Conservation (phyloP, 2,888 invertebrate species). For the Dione vanillae region DNA sequence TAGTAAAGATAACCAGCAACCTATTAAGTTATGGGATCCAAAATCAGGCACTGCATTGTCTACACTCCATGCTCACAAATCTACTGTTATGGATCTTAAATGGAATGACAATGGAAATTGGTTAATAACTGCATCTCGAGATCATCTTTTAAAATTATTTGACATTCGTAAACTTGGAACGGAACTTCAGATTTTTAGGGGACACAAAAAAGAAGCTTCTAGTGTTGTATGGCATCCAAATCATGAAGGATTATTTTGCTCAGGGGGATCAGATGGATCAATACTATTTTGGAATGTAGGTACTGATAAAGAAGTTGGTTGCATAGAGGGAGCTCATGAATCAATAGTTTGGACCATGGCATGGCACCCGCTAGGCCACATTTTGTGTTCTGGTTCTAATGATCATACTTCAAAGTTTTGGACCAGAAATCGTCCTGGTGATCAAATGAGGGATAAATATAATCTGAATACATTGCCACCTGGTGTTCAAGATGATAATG, state of each 20-base stretch:
- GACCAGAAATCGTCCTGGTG: slow-evolving; percentile 99
- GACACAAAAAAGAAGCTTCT: slow-evolving; percentile 99
- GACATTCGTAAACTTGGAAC: slow-evolving; percentile 97
- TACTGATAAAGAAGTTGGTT: slow-evolving; percentile 98
- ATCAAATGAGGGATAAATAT: slow-evolving; percentile 98
- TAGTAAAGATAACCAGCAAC: slow-evolving; percentile 99
- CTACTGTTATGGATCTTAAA: slow-evolving; percentile 99
- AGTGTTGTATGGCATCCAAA: slow-evolving; percentile 99
- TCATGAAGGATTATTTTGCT: slow-evolving; percentile 98
- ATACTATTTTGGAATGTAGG: slow-evolving; percentile 99
- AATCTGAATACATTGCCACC: slow-evolving; percentile 96
- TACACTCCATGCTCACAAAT: slow-evolving; percentile 99
- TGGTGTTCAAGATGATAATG: slow-evolving; percentile 85
- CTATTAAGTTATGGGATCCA: slow-evolving; percentile 99
- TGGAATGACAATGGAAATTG: slow-evolving; percentile 99
- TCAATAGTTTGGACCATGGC: slow-evolving; percentile 99
- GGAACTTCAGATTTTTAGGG: slow-evolving; percentile 98
- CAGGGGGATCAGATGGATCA: slow-evolving; percentile 99
- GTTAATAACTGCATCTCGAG: slow-evolving; percentile 98
- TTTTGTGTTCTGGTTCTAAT: slow-evolving; percentile 99
- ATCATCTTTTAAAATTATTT: slow-evolving; percentile 98
- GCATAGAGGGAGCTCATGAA: slow-evolving; percentile 99
- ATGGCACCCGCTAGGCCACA: slow-evolving; percentile 99
- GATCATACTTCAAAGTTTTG: slow-evolving; percentile 99
- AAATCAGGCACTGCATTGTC: slow-evolving; percentile 97